phyloP scores from a whole-genome alignment of 2,113 vertebrate genomes.

The Tragulus kanchil region DNA sequence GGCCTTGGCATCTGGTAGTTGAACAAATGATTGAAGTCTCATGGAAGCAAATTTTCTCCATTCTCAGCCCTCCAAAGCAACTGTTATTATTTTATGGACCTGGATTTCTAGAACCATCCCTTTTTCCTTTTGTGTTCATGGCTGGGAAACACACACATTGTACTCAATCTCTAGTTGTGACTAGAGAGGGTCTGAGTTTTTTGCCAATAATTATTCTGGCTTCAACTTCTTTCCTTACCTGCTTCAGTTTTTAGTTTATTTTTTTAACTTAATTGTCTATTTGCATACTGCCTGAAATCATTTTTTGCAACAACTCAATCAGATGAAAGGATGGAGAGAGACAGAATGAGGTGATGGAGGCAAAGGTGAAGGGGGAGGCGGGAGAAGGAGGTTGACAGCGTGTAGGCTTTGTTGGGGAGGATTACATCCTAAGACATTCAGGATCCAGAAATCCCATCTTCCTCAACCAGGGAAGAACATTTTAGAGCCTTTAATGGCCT shows the following conservation, averaged over 20 bases:
- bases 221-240: constrained; percentile 27
- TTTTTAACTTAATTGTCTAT: constrained; percentile 45
- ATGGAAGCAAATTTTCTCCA: neutral
- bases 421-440: neutral
- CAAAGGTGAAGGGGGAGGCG: neutral
- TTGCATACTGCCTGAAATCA: neutral
- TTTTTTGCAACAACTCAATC: constrained; percentile 11
- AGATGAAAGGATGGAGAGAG: neutral
- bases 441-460: neutral
- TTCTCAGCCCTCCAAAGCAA: neutral
- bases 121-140: neutral
- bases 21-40: constrained; percentile 2
- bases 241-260: constrained; percentile 30
- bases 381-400: neutral
- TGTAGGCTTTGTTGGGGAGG: neutral
- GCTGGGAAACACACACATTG: neutral
- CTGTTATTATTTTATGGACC: neutral
- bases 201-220: neutral
- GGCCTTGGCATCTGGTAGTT: constrained; percentile 10
- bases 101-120: neutral
- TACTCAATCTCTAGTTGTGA: neutral
- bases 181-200: neutral
- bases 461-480: neutral
- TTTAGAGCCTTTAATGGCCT: neutral
- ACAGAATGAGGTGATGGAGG: neutral